A percentile compares a stretch with the other conserved stretches of the same genome.
Evolutionary conservation across 1,140 invertebrate genomes (phyloP).

Genomic region (Drosophila kikkawai): DNA sequence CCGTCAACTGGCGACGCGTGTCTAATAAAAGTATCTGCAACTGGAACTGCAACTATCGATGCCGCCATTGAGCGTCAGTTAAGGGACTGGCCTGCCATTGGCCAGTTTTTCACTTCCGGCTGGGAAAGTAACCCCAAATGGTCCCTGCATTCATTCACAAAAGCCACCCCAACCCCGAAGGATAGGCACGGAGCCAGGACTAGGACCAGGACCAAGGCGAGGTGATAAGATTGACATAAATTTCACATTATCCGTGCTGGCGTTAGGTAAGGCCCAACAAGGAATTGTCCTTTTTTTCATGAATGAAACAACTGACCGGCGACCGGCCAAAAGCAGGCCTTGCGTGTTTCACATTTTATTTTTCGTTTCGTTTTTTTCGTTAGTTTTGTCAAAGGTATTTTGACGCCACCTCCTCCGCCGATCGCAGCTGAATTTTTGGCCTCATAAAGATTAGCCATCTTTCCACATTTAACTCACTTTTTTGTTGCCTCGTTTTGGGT

Average conservation of each 20-base stretch:
- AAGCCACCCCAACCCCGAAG: constrained; percentile 44
- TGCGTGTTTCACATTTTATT: constrained; percentile 24
- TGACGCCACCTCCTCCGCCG: constrained; percentile 62
- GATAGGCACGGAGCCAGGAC: constrained; percentile 30
- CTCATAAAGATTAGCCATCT: constrained; percentile 80
- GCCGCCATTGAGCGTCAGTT: constrained; percentile 75
- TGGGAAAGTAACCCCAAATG: constrained; percentile 33
- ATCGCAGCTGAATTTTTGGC: constrained; percentile 69
- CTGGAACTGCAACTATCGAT: constrained; percentile 62
- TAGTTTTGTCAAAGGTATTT: constrained; percentile 67
- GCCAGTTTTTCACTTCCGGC: constrained; percentile 56
- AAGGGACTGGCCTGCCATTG: constrained; percentile 58
- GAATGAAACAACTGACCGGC: constrained; percentile 68
- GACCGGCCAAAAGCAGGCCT: constrained; percentile 12
- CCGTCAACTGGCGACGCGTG: constrained; percentile 69
- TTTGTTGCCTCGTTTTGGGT: constrained; percentile 28
- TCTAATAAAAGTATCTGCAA: constrained; percentile 79
- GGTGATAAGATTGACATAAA: constrained; percentile 81
- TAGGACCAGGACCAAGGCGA: constrained; percentile 25
- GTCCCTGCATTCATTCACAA: constrained; percentile 61
- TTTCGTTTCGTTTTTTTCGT: constrained; percentile 20
- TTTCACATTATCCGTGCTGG: constrained; percentile 69
- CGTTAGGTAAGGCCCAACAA: constrained; percentile 38
- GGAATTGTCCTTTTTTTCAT: constrained; percentile 58
- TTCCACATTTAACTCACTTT: constrained; percentile 63